Conservation (phyloP, 1,140 invertebrate species). For the Acromyrmex heyeri region DNA sequence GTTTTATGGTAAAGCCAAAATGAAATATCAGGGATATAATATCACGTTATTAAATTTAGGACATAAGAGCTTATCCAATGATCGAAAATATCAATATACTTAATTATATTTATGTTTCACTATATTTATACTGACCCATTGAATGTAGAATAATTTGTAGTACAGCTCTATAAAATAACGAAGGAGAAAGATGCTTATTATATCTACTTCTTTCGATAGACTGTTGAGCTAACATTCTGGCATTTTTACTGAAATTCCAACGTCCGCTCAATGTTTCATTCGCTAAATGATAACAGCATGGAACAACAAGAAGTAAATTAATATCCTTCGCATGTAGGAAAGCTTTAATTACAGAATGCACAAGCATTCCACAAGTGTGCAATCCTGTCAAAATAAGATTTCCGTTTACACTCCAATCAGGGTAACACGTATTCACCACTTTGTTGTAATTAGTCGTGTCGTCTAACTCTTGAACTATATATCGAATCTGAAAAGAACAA, state of each 20-base stretch:
- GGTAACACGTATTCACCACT: conserved; percentile 86
- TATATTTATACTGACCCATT: conserved; percentile 74
- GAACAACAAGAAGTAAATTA: conserved; percentile 91
- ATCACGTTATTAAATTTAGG: not conserved
- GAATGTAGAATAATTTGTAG: conserved; percentile 89
- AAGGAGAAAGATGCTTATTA: conserved; percentile 88
- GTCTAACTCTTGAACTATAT: conserved; percentile 78
- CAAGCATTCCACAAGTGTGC: conserved; percentile 96
- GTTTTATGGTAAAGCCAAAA: not conserved
- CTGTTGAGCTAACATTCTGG: conserved; percentile 94
- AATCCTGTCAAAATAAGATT: conserved; percentile 91
- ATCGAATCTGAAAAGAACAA: conserved; percentile 77
- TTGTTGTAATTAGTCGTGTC: conserved; percentile 86
- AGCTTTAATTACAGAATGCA: conserved; percentile 91
- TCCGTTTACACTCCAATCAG: conserved; percentile 71
- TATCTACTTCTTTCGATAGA: conserved; percentile 89
- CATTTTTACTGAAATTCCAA: conserved; percentile 91
- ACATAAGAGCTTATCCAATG: not conserved
- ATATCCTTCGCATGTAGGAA: conserved; percentile 89
- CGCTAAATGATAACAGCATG: conserved; percentile 96
- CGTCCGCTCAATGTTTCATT: conserved; percentile 88
- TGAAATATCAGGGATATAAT: not conserved
- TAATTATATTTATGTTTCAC: conserved; percentile 63
- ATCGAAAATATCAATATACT: not conserved
- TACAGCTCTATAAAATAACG: conserved; percentile 91